Percentiles rank a stretch among this genome's conserved stretches.
These are phyloP conservation scores for Misgurnus anguillicaudatus DNA, from an alignment of 2,113 vertebrate genomes.

Conservation along the genomic window DNA sequence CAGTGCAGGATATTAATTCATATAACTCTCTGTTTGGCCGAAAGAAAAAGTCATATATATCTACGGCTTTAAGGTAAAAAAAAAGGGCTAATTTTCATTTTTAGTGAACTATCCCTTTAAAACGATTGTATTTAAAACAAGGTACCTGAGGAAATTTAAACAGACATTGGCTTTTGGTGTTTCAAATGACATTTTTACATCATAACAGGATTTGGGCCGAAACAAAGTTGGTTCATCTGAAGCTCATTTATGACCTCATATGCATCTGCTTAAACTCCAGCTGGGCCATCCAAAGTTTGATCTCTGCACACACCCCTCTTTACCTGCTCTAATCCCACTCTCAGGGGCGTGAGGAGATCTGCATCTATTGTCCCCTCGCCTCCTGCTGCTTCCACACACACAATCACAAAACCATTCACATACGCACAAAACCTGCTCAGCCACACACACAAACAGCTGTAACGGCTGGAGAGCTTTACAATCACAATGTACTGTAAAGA, in stretches of 20 bases:
- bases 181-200: conserved; percentile 24
- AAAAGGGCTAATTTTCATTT: too few species aligned
- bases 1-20: too few species aligned
- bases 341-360: conserved; percentile 45
- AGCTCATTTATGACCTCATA: conserved; percentile 37
- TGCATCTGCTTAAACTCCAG: conserved; percentile 45
- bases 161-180: neutral
- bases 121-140: neutral
- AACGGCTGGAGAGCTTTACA: conserved; percentile 35
- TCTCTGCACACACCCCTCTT: conserved; percentile 35
- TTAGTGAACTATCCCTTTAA: too few species aligned
- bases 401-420: conserved; percentile 25
- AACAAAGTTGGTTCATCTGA: conserved; percentile 18
- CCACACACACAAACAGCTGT: conserved; percentile 13
- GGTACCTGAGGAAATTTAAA: neutral
- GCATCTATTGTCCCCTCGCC: conserved; percentile 39
- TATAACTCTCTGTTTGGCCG: too few species aligned
- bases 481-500: conserved; percentile 23
- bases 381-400: conserved; percentile 46
- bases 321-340: conserved; percentile 44
- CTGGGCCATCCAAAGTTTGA: conserved; percentile 31
- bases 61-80: too few species aligned
- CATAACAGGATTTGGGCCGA: conserved; percentile 21
- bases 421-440: conserved; percentile 33
- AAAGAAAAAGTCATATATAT: too few species aligned